Base-by-base conservation (phyloP, 2,113 vertebrate species). In the Platanista minor region DNA sequence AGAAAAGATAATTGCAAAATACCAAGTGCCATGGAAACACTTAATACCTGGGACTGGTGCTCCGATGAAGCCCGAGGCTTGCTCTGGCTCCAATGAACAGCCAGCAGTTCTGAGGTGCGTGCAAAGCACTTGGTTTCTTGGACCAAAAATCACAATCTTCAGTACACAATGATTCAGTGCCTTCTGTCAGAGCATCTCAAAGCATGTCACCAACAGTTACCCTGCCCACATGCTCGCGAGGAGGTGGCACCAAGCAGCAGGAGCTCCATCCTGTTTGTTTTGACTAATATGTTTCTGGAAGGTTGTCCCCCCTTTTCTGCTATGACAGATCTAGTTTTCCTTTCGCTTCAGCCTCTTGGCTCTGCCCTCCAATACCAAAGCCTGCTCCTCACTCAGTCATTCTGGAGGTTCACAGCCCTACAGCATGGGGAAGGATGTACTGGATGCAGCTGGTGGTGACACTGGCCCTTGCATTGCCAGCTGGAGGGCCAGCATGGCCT, bases 21-120 rank as follows among this genome's bases (percentile, higher is more conserved):
- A 95, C 83, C 96, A 95, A 94, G 86, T 87, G 89, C 96, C 96
- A 95, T 94, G 97, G 98, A 97, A 96, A 97, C 93, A 94, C 82
- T 97, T 94, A 93, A 94, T 94, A 59, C 66, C 2, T 8, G 71
- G 91, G 72, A 69, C 90, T 78, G 66, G 59, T 1, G 15, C 85
- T 85, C 61, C 0, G 1, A 64, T 5, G 31, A 84, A 69, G 64
- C 94, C 11, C 9, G 61, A 36, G 74, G 74, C 81, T 64, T 23
- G 67, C 92, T 92, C 36, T n/a, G 72, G 85, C 94, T 96, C 83
- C 2, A 8, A 52, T 21, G 1, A 82, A 49, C 91, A 86, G 80
- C 95, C 94, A 95, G 96, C 77, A 86, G 94, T 88, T 85, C 77
- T 83, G 91, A 91, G 33, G 62, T 27, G 57, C 1, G 1, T 96